phyloP scores from a whole-genome alignment of 2,797 vertebrate species.

The Tragelaphus oryx region DNA sequence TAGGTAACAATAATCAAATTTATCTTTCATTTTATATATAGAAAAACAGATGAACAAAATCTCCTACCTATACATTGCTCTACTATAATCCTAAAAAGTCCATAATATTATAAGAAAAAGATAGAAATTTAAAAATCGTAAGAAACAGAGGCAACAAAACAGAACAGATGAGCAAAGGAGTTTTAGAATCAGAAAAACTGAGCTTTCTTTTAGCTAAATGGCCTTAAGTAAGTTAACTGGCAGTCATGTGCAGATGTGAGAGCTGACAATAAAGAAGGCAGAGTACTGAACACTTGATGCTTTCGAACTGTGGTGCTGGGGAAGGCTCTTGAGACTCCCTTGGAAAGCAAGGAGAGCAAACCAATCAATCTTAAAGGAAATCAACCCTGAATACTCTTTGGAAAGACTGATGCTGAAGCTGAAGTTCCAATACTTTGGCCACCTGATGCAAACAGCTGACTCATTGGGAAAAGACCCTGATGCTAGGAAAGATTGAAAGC shows the following conservation, averaged over 20 bases:
- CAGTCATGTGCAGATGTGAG: not conserved
- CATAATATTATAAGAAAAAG: not conserved
- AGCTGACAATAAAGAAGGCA: not conserved
- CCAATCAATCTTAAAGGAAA: not conserved
- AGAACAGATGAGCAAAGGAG: not conserved
- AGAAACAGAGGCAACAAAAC: not conserved
- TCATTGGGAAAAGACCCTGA: not conserved
- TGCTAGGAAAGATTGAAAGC: not conserved
- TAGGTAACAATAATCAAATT: not conserved
- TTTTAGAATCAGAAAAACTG: not conserved
- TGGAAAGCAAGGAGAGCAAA: not conserved
- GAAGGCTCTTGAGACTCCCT: not conserved
- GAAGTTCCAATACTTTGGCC: not conserved
- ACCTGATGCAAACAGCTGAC: not conserved
- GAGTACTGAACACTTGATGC: not conserved
- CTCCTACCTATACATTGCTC: not conserved
- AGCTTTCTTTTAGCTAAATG: not conserved
- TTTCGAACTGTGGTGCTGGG: not conserved
- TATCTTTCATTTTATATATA: not conserved
- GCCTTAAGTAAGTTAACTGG: not conserved
- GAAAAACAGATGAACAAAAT: not conserved
- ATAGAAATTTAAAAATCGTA: not conserved
- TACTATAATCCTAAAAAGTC: not conserved
- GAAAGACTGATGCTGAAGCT: not conserved
- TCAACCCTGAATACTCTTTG: not conserved